phyloP scores from a whole-genome alignment of 2,797 vertebrate species.

The Arctocebus calabarensis region DNA sequence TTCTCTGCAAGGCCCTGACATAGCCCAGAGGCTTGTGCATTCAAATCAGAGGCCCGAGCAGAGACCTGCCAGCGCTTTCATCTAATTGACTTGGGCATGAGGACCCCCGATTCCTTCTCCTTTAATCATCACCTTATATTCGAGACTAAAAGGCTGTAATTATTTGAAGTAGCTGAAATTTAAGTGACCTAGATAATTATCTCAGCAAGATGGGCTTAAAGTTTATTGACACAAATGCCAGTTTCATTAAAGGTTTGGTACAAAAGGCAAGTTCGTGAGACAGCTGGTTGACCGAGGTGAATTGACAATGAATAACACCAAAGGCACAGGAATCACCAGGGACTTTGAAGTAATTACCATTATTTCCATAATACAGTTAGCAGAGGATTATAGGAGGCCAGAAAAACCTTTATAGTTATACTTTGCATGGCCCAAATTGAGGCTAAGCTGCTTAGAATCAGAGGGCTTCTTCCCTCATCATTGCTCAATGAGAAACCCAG shows the following conservation, averaged over 20 bases:
- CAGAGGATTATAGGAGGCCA: slow-evolving; percentile 48
- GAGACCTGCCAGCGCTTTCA: slow-evolving; percentile 51
- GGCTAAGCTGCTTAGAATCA: slow-evolving; percentile 32
- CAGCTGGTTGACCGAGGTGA: slow-evolving; percentile 76
- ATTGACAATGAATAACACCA: slow-evolving; percentile 64
- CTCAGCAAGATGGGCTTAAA: slow-evolving; percentile 79
- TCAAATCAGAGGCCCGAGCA: slow-evolving; percentile 50
- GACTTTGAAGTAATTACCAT: slow-evolving; percentile 58
- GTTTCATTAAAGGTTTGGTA: slow-evolving; percentile 75
- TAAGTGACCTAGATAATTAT: slow-evolving; percentile 82
- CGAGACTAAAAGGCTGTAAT: slow-evolving; percentile 80
- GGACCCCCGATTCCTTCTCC: slow-evolving; percentile 57
- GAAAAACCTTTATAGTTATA: slow-evolving; percentile 31
- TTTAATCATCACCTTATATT: slow-evolving; percentile 77
- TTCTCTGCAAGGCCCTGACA: slow-evolving; percentile 23
- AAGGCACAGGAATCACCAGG: slow-evolving; percentile 41
- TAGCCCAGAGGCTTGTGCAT: slow-evolving; percentile 59
- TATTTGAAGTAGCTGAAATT: slow-evolving; percentile 83
- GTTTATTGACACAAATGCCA: slow-evolving; percentile 78
- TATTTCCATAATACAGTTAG: slow-evolving; percentile 67
- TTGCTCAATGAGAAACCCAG: background rate
- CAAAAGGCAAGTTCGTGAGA: slow-evolving; percentile 71
- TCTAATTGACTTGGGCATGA: slow-evolving; percentile 70
- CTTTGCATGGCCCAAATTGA: slow-evolving; percentile 10
- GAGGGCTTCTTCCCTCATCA: slow-evolving; percentile 14